These are phyloP conservation scores for Ciconia nigra DNA, from an alignment of 2,797 vertebrate species.

Conservation along the genomic window DNA sequence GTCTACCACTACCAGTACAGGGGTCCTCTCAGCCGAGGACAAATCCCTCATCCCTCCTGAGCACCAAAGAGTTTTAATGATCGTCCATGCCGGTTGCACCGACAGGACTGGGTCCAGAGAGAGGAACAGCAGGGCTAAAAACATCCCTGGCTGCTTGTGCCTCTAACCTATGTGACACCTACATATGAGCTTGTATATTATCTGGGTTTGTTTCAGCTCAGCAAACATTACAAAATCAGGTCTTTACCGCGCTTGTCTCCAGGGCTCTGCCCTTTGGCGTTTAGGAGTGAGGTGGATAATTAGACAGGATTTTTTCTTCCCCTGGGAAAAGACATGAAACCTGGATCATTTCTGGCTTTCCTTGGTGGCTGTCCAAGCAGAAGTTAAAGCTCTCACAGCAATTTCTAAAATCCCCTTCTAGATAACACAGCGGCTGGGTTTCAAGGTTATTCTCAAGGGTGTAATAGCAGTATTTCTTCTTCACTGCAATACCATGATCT, in stretches of 20 bases:
- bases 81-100: not conserved
- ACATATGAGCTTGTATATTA: not conserved
- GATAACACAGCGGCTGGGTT: conserved; percentile 29
- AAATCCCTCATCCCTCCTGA: not conserved
- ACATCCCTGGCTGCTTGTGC: not conserved
- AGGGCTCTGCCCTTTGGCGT: not conserved
- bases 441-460: conserved; percentile 57
- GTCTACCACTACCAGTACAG: not conserved
- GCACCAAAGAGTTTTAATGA: not conserved
- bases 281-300: not conserved
- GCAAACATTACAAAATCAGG: not conserved
- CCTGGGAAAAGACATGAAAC: conserved; percentile 12
- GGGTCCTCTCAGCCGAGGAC: not conserved
- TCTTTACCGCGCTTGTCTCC: not conserved
- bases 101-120: not conserved
- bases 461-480: conserved; percentile 49
- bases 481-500: conserved; percentile 5
- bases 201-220: not conserved
- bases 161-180: not conserved
- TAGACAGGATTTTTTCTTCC: conserved; percentile 8
- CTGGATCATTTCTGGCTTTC: conserved; percentile 53
- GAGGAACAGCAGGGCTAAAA: not conserved
- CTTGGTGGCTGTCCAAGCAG: conserved; percentile 58
- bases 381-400: conserved; percentile 51
- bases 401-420: conserved; percentile 22